A percentile compares a stretch with the other conserved stretches of the same genome.
Evolutionary conservation across 2,113 vertebrate species (phyloP).

Genomic region (Monarcha castaneiventris): DNA sequence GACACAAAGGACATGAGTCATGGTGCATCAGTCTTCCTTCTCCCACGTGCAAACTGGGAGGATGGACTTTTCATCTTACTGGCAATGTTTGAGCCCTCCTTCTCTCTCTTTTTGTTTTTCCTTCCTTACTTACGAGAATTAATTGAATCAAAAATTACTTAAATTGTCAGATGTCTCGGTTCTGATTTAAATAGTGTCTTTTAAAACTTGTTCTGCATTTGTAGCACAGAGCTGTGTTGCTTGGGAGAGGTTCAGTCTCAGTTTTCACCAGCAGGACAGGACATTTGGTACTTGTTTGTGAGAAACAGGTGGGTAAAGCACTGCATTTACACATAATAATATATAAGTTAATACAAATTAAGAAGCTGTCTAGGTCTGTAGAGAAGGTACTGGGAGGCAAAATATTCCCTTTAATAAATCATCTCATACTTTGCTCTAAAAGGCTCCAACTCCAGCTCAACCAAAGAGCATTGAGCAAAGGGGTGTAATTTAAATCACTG

Average conservation of each 20-base stretch:
- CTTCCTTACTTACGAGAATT: neutral
- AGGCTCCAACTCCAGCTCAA: neutral
- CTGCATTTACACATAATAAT: neutral
- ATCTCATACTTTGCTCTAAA: neutral
- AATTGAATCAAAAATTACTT: neutral
- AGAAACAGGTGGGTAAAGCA: neutral
- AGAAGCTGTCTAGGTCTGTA: neutral
- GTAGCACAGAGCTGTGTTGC: neutral
- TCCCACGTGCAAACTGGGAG: slow-evolving; percentile 72
- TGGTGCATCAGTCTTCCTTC: slow-evolving; percentile 70
- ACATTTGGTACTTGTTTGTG: neutral
- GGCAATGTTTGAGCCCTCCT: neutral
- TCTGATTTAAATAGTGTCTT: neutral
- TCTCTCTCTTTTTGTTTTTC: too few species aligned
- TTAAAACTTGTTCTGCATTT: neutral
- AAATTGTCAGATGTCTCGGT: neutral
- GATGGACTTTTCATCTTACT: neutral
- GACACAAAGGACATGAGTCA: slow-evolving; percentile 57
- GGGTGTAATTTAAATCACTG: neutral
- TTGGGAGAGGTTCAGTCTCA: neutral
- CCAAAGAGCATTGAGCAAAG: neutral
- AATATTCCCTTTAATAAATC: neutral
- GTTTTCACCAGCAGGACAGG: neutral
- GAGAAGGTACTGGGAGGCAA: neutral
- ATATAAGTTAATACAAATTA: neutral